Base-by-base conservation (phyloP, 2,888 invertebrate species). In the Nebria brevicollis region DNA sequence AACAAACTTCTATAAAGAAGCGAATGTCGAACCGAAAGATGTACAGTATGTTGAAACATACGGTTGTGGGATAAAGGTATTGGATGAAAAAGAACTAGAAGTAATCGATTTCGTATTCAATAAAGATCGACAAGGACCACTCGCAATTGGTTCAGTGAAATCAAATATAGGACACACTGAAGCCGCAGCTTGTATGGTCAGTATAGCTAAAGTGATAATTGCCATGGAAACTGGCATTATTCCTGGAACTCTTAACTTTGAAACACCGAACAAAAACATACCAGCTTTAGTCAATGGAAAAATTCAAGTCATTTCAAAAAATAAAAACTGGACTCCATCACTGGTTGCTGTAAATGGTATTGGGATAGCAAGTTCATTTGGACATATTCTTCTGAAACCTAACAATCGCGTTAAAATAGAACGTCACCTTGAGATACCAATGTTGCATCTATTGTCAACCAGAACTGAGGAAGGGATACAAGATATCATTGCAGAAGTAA, bases 121-220 rank as follows among this genome's bases (percentile, higher is more conserved):
- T 90, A 93, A 94, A 88, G 93, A 94, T 83, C 92, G 97, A 54
- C 90, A 91, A 78, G 88, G 89, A 15, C 97, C 98, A 7, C 91
- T 99, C 75, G 89, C 97, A 76, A 93, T 99, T 84, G 99, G 99
- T 7, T 97, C 98, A 0, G 96, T 98, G 0, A 99, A 99, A 89
- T 96, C 98, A 1, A 98, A 98, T 90, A 97, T 98, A 94, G 99
- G 99, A 0, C 99, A 99, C 88, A 94, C 97, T 11, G 99, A 99
- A 90, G 96, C 98, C 1, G 94, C 95, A 0, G 94, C 96, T 66
- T 96, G 96, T 15, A 91, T 98, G 64, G 95, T 97, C 87, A 94
- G 97, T 6, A 91, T 98, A 83, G 96, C 96, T 13, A 98, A 98
- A 89, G 93, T 97, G 73, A 88, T 98, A 42, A 93, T 99, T 83